Evolutionary conservation across 1,140 invertebrate genomes (phyloP), one percentile per base, ranked within the genome.

Genomic region (Holcopasites calliopsidis): DNA sequence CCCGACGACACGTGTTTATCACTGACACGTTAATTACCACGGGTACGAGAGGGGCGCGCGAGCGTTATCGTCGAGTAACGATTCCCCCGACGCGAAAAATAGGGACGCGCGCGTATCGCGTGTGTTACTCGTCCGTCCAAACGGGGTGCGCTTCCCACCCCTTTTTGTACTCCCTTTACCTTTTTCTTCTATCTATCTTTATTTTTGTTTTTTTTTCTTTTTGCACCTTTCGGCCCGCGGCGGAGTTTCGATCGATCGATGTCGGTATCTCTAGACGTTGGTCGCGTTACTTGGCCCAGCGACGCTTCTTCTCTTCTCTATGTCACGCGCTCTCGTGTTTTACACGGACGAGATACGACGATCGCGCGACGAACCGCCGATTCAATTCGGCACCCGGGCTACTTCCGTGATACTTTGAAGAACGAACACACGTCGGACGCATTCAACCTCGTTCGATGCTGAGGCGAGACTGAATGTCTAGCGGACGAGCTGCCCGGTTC

Each of bases 391-490:
- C 31, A 23, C 44, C 16, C n/a, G 49, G 54, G 21, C n/a, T 40
- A 77, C 61, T 74, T 74, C 70, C 50, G 60, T 33, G 52, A 74
- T 74, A 65, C 16, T 49, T 16, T 33, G 21, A 49, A 31, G 31
- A 10, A 61, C 23, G 47, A 64, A 21, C 18, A 11, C 42, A 33
- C 33, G 11, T 40, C 7, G 31, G 50, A 57, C 47, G 50, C 21
- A 13, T 47, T 65, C 65, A 52, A 83, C 72, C 80, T 79, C 71
- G 28, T 62, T 66, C 80, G 87, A 80, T 83, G 88, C 79, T 84
- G 76, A 85, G 87, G 84, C 88, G 90, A 91, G 90, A 91, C 90
- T 91, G 88, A 90, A 52, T 90, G 90, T 90, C 89, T 90, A 80
- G 81, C 73, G 74, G 77, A 68, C 72, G 76, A 82, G 76, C 81